phyloP scores from a whole-genome alignment of 2,888 invertebrate genomes.

The Hirtodrosophila cameraria region DNA sequence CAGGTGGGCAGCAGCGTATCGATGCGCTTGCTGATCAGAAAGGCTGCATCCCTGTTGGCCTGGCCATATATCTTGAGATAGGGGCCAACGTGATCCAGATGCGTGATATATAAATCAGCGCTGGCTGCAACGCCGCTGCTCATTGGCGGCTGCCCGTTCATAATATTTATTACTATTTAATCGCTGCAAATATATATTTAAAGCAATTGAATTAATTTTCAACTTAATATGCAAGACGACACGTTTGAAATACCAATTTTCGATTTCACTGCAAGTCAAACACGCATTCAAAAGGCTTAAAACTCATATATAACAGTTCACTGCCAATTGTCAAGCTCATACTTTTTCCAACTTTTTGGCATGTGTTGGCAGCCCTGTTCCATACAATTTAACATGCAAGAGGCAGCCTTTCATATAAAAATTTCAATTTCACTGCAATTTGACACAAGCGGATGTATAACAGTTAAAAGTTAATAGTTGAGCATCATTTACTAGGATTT shows the following conservation, averaged over 20 bases:
- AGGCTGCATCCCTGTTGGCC: slow-evolving; percentile 79
- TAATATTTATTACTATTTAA: slow-evolving; percentile 39
- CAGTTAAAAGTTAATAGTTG: too few relatives aligned
- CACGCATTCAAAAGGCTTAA: neutral
- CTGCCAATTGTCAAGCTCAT: slow-evolving; percentile 46
- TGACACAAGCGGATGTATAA: too few relatives aligned
- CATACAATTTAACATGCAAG: too few relatives aligned
- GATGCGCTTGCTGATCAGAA: slow-evolving; percentile 76
- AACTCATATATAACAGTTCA: slow-evolving; percentile 11
- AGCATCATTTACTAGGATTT: too few relatives aligned
- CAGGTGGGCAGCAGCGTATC: slow-evolving; percentile 76
- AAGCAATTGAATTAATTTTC: slow-evolving; percentile 2
- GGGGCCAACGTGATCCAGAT: slow-evolving; percentile 88
- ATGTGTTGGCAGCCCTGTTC: slow-evolving; percentile 38
- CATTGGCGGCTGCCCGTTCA: slow-evolving; percentile 54
- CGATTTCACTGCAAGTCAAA: slow-evolving; percentile 33
- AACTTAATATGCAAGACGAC: slow-evolving; percentile 46
- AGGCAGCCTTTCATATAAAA: too few relatives aligned
- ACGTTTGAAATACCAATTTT: slow-evolving; percentile 37
- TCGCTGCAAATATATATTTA: slow-evolving; percentile 60
- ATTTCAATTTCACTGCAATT: too few relatives aligned
- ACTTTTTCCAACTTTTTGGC: neutral
- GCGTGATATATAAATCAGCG: slow-evolving; percentile 60
- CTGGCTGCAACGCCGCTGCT: slow-evolving; percentile 43
- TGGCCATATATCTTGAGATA: slow-evolving; percentile 91